Evolutionary conservation across 2,113 vertebrate species (phyloP).

Genomic region (Chascanopsetta lugubris): DNA sequence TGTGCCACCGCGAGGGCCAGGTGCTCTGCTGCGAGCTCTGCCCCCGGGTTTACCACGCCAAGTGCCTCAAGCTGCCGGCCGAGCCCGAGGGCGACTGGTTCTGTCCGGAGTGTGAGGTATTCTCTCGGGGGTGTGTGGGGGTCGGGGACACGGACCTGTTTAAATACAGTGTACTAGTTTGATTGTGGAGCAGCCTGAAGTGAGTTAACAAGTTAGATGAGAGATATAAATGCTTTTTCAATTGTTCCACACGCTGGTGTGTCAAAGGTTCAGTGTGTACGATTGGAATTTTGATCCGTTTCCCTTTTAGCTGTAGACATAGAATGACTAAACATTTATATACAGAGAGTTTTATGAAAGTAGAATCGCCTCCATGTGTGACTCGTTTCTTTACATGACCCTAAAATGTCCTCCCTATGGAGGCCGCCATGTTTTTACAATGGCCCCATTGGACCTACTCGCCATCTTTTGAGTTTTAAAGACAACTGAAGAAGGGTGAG

Average conservation of each 20-base stretch:
- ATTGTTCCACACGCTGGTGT: not conserved
- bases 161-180: conserved; percentile 8
- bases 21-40: conserved; percentile 99
- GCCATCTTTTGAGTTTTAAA: no score
- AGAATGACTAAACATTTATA: no score
- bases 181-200: not conserved
- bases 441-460: no score
- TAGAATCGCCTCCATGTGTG: no score
- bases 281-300: no score
- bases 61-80: conserved; percentile 99
- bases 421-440: no score
- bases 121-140: conserved; percentile 82
- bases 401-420: no score
- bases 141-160: not conserved
- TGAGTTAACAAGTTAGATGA: not conserved
- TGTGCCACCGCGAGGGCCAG: conserved; percentile 99
- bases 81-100: conserved; percentile 99
- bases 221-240: not conserved
- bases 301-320: no score
- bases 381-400: no score
- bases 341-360: no score
- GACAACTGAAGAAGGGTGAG: no score
- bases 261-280: no score
- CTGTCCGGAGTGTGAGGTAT: conserved; percentile 99
- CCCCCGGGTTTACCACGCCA: conserved; percentile 99